Percentiles rank a stretch among this genome's conserved stretches.
phyloP scores from a whole-genome alignment of 2,113 vertebrate genomes.

The Mohoua ochrocephala region DNA sequence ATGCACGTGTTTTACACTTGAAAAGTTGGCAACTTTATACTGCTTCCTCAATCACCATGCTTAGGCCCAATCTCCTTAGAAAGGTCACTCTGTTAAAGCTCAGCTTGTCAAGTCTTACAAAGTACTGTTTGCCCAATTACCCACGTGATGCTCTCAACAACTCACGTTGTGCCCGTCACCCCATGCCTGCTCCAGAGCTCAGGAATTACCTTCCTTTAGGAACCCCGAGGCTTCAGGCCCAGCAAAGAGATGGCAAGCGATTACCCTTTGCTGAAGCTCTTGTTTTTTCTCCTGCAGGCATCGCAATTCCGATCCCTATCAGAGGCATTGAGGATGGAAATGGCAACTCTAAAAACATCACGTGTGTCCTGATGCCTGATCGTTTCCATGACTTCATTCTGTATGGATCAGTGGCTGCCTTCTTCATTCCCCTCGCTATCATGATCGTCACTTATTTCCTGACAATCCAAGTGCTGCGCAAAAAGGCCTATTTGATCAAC shows the following conservation, averaged over 20 bases:
- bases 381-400: constrained; percentile 89
- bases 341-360: constrained; percentile 72
- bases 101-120: not conserved
- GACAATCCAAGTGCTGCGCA: constrained; percentile 87
- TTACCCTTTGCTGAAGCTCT: not conserved
- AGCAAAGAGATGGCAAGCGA: not conserved
- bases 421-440: constrained; percentile 91
- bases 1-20: not conserved
- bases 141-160: not conserved
- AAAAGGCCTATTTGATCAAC: constrained; percentile 88
- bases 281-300: constrained; percentile 77
- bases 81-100: not conserved
- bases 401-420: constrained; percentile 88
- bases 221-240: not conserved
- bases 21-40: not conserved
- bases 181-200: not conserved
- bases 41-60: not conserved
- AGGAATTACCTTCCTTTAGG: not conserved
- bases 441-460: constrained; percentile 96
- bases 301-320: constrained; percentile 92
- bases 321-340: constrained; percentile 79
- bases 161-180: accelerated
- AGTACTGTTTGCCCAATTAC: not conserved
- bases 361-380: constrained; percentile 80
- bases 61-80: not conserved